phyloP scores from a whole-genome alignment of 2,888 invertebrate species.

The Luperina testacea region DNA sequence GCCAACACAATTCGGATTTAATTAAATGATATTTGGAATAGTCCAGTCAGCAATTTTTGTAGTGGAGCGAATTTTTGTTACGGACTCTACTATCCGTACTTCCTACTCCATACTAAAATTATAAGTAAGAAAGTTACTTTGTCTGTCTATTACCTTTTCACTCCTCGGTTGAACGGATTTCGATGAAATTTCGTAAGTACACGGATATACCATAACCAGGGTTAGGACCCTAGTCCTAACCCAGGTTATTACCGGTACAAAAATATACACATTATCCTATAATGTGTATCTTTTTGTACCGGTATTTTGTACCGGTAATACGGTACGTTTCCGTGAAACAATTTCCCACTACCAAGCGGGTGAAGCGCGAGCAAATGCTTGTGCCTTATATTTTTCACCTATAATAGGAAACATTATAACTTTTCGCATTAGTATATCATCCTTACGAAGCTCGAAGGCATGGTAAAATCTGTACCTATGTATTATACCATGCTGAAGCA shows the following conservation, averaged over 20 bases:
- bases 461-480: neutral
- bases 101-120: neutral
- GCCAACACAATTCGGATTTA: conserved; percentile 31
- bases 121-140: neutral
- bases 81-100: too few relatives aligned
- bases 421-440: neutral
- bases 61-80: neutral
- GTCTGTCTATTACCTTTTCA: too few relatives aligned
- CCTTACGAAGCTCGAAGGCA: neutral
- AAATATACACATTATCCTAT: too few relatives aligned
- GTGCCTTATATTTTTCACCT: neutral
- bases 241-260: too few relatives aligned
- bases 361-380: neutral
- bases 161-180: neutral
- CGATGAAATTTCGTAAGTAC: neutral
- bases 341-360: neutral
- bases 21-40: conserved; percentile 27
- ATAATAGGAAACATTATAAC: neutral
- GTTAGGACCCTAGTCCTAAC: too few relatives aligned
- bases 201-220: neutral
- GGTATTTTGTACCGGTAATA: too few relatives aligned
- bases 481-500: conserved; percentile 2
- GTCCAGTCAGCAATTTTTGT: conserved; percentile 13
- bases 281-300: neutral
- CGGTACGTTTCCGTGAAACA: neutral